Evolutionary conservation across 2,888 invertebrate genomes (phyloP).

Genomic region (Heteromurus nitidus): DNA sequence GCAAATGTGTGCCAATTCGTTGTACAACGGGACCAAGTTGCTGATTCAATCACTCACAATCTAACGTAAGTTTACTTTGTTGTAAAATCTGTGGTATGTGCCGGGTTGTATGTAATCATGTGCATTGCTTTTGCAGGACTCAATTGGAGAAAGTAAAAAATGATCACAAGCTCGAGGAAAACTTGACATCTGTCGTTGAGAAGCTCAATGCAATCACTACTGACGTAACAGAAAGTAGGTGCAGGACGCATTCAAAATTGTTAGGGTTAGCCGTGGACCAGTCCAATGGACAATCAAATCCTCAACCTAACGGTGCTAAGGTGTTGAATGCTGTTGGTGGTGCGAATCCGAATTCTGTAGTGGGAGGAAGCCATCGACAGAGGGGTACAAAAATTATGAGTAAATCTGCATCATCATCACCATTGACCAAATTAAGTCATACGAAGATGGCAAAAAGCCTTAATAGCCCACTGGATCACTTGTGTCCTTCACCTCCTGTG

Average conservation of each 20-base stretch:
- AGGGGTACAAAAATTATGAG: conserved; percentile 49
- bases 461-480: conserved; percentile 46
- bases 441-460: conserved; percentile 58
- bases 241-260: conserved; percentile 42
- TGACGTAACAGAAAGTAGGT: conserved; percentile 44
- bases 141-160: conserved; percentile 58
- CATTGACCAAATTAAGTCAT: not conserved
- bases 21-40: conserved; percentile 63
- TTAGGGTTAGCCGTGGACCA: conserved; percentile 28
- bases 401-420: conserved; percentile 49
- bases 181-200: conserved; percentile 36
- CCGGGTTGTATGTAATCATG: not conserved
- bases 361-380: conserved; percentile 38
- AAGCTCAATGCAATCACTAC: conserved; percentile 54
- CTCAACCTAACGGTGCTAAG: not conserved
- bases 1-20: conserved; percentile 68
- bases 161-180: conserved; percentile 53
- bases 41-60: conserved; percentile 62
- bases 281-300: conserved; percentile 14
- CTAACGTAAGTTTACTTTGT: conserved; percentile 64
- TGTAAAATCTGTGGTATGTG: not conserved
- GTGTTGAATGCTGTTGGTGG: conserved; percentile 42
- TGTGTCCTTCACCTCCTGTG: conserved; percentile 47
- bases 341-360: conserved; percentile 50
- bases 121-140: conserved; percentile 27